A percentile compares a stretch with the other conserved stretches of the same genome.
These are phyloP conservation scores for Thinocorus orbignyianus DNA, from an alignment of 2,113 vertebrate genomes.

Conservation along the genomic window DNA sequence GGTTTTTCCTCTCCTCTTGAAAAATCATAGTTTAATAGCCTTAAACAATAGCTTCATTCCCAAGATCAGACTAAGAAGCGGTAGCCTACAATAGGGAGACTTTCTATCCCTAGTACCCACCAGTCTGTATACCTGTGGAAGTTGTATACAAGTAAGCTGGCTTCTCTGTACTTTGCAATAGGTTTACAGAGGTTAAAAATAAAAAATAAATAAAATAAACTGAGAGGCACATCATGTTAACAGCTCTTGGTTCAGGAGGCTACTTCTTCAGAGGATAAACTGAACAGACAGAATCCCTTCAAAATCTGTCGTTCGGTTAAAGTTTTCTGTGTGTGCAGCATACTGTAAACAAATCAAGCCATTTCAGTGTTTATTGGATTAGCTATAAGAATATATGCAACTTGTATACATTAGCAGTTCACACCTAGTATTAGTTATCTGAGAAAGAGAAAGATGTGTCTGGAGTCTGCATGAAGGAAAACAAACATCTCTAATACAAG, in stretches of 20 bases:
- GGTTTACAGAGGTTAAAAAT: background rate
- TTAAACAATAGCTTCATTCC: background rate
- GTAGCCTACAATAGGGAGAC: background rate
- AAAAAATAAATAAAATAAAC: background rate
- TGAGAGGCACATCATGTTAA: background rate
- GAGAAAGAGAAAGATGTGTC: background rate
- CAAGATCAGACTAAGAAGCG: background rate
- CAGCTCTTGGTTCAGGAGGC: background rate
- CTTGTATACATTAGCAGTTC: background rate
- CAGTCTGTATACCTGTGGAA: background rate
- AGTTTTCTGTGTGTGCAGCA: background rate
- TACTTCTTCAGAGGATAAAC: background rate
- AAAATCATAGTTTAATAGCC: background rate
- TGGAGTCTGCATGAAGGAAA: background rate
- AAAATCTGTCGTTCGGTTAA: background rate
- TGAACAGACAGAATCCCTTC: background rate
- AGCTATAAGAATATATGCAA: background rate
- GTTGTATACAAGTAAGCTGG: fast-evolving
- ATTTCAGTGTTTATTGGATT: background rate
- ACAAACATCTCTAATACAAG: background rate
- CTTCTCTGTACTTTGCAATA: background rate
- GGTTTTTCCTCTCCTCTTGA: background rate
- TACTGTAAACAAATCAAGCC: background rate
- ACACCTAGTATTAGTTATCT: background rate
- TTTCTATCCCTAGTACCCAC: background rate